Conservation (phyloP, 2,888 invertebrate species). For the Amphiduros pacificus region DNA sequence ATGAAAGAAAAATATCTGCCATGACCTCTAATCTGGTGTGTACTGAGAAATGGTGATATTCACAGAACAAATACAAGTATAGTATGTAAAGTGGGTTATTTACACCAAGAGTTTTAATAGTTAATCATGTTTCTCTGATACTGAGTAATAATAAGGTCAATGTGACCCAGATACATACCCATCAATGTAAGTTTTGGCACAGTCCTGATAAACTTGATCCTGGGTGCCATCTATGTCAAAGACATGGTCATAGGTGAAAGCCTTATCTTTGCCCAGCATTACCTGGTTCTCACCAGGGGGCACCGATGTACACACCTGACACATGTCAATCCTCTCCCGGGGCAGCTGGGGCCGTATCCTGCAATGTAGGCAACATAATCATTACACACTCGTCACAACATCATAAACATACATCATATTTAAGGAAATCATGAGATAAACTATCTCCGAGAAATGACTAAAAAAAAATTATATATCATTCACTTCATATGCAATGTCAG, state of each 20-base stretch:
- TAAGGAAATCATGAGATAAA: too few species aligned
- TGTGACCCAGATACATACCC: conserved; percentile 62
- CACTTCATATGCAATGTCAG: neutral
- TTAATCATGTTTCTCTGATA: too few species aligned
- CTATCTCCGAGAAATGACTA: too few species aligned
- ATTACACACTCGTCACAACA: neutral
- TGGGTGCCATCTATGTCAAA: conserved; percentile 81
- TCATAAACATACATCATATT: neutral
- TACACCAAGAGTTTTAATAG: too few species aligned
- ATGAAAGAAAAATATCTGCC: too few species aligned
- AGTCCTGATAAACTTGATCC: conserved; percentile 77
- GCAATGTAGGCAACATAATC: conserved; percentile 33
- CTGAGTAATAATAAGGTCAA: too few species aligned
- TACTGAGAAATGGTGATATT: too few species aligned
- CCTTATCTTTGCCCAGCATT: conserved; percentile 87
- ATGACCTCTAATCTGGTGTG: too few species aligned
- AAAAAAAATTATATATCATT: neutral
- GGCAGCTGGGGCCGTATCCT: conserved; percentile 95
- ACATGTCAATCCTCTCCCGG: conserved; percentile 91
- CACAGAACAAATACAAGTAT: too few species aligned
- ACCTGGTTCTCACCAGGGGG: conserved; percentile 77
- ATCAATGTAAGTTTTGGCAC: conserved; percentile 84
- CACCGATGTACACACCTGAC: conserved; percentile 88
- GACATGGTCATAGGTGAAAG: conserved; percentile 95
- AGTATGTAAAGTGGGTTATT: too few species aligned